Evolutionary conservation across 2,797 vertebrate species (phyloP).

Genomic region (Poeciliopsis infans): DNA sequence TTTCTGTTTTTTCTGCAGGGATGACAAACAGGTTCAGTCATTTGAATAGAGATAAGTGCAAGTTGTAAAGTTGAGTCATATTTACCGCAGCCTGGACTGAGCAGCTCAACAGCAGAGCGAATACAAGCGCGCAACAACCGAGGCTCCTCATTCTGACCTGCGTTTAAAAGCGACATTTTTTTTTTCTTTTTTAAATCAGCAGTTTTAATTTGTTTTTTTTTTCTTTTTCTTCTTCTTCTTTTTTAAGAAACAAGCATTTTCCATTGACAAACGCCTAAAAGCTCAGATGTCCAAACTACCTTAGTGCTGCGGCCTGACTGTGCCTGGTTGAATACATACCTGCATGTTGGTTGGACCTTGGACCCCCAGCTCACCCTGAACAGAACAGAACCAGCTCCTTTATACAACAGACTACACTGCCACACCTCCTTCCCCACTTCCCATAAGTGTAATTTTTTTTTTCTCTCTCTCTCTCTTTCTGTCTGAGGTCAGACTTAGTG

Average conservation of each 20-base stretch:
- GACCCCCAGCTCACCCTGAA: constrained; percentile 3
- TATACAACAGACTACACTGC: neutral
- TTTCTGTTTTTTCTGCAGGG: neutral
- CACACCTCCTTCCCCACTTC: constrained; percentile 17
- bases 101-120: constrained; percentile 29
- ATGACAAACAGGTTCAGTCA: constrained; percentile 6
- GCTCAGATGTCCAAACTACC: no score
- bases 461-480: no score
- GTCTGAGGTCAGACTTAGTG: neutral
- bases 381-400: neutral
- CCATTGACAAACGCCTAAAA: neutral
- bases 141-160: constrained; percentile 52
- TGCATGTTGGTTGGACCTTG: constrained; percentile 25
- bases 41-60: constrained; percentile 1
- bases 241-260: neutral
- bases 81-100: constrained; percentile 36
- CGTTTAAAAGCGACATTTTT: neutral
- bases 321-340: constrained; percentile 19
- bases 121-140: constrained; percentile 15
- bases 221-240: neutral
- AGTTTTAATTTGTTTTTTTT: no score
- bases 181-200: rapidly evolving
- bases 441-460: neutral
- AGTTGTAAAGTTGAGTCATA: neutral
- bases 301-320: no score